Evolutionary conservation across 2,888 invertebrate species (phyloP), one percentile per base, ranked within the genome.

Genomic region (Elysia crispata): DNA sequence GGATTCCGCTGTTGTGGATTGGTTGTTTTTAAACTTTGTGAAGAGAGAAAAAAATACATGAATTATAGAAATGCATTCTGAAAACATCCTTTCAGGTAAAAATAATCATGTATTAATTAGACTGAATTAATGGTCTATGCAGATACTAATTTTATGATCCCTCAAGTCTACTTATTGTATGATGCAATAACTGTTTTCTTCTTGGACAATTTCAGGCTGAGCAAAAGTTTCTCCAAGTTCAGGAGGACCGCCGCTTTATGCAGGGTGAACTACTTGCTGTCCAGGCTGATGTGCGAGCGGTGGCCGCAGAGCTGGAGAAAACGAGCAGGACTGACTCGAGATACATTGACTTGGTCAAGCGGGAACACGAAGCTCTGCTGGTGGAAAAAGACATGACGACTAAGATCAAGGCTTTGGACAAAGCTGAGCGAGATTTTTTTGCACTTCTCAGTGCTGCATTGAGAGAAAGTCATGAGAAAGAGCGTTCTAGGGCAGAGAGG

Each of bases 381-480:
- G 89, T 91, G 89, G 86, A 90, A 82, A 87, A 86, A 31, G 83
- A 85, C 18, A 77, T 95, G 0, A 92, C 94, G 0, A 92, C 94
- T 0, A 92, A 94, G 20, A 95, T 96, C 87, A 93, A 94, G 18
- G 93, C 94, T 1, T 94, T 94, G 0, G 97, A 97, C 89, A 93
- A 94, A 69, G 94, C 94, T n/a, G 97, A 97, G 91, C 92, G 96
- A 3, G 95, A 88, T 57, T 82, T 83, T 33, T 96, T 96, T 90
- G 94, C 95, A 0, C 93, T 94, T 0, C 94, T 96, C 90, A 95
- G 96, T 0, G 94, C 95, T 28, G 95, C 96, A 0, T 95, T 97
- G 0, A 94, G 96, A 84, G 94, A 96, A 84, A 96, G 96, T 25
- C 96, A 97, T 89, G 97, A 97, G 91, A 94, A 95, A 79, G 97